A percentile compares a stretch with the other conserved stretches of the same genome.
Conservation (phyloP, 2,888 invertebrate genomes). For the Penaeus monodon region DNA sequence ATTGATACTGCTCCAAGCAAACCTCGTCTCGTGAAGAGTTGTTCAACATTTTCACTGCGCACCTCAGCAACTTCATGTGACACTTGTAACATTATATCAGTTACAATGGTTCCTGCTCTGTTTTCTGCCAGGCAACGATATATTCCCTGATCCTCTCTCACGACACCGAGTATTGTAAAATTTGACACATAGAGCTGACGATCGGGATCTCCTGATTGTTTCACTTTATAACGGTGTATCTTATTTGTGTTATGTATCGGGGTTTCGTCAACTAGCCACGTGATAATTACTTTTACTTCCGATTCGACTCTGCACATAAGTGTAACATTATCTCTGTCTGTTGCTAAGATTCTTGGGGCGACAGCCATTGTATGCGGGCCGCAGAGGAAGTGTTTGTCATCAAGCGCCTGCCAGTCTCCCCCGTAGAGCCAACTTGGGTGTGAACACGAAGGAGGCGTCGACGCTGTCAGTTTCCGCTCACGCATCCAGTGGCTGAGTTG, state of each 20-base stretch:
- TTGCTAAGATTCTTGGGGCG: conserved; percentile 73
- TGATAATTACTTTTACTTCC: conserved; percentile 80
- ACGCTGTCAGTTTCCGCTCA: conserved; percentile 65
- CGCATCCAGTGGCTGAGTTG: conserved; percentile 72
- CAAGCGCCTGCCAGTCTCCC: conserved; percentile 44
- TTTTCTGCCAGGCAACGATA: conserved; percentile 89
- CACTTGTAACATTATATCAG: conserved; percentile 82
- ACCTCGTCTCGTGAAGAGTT: no score
- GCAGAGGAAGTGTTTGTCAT: conserved; percentile 83
- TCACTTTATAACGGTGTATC: conserved; percentile 13
- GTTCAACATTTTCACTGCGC: not conserved
- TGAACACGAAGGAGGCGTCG: conserved; percentile 66
- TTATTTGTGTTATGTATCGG: conserved; percentile 1
- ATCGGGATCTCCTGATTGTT: conserved; percentile 22
- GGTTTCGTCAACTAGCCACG: conserved; percentile 20
- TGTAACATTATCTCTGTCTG: conserved; percentile 81
- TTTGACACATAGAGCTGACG: conserved; percentile 67
- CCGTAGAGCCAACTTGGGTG: conserved; percentile 61
- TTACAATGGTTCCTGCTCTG: conserved; percentile 83
- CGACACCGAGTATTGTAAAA: conserved; percentile 69
- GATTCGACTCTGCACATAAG: conserved; percentile 80
- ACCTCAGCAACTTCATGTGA: not conserved
- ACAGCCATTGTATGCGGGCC: conserved; percentile 76
- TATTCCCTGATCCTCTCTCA: not conserved
- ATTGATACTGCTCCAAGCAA: no score